Percentiles rank a stretch among this genome's conserved stretches.
Evolutionary conservation across 2,113 vertebrate species (phyloP).

Genomic region (Hassar affinis): DNA sequence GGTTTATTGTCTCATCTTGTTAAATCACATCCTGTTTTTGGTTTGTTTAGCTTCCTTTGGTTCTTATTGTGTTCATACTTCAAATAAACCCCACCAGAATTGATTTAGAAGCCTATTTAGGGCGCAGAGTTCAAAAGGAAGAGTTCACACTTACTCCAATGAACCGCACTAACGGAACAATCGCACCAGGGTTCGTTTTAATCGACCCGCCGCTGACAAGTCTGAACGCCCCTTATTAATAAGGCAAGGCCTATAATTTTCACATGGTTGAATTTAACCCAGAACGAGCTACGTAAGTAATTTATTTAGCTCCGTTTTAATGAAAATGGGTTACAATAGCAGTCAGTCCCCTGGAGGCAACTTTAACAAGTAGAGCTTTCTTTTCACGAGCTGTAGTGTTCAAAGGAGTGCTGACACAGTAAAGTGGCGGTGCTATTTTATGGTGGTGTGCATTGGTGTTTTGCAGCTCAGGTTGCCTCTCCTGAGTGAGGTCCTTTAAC

Average conservation of each 20-base stretch:
- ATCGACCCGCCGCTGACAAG: too few species aligned
- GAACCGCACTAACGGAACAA: too few species aligned
- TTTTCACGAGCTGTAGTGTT: conserved; percentile 44
- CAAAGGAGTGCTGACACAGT: conserved; percentile 44
- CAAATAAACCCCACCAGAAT: too few species aligned
- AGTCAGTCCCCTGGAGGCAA: conserved; percentile 25
- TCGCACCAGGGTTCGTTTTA: too few species aligned
- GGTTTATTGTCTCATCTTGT: too few species aligned
- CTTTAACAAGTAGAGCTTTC: conserved; percentile 31
- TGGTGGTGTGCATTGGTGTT: conserved; percentile 40
- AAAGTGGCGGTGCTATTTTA: conserved; percentile 45
- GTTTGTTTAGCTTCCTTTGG: too few species aligned
- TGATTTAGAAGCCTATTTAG: too few species aligned
- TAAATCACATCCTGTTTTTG: too few species aligned
- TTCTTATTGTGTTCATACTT: too few species aligned
- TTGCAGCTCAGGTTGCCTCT: conserved; percentile 52
- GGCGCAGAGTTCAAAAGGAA: too few species aligned
- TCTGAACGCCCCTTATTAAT: background rate
- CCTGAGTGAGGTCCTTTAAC: conserved; percentile 33
- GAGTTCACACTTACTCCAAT: too few species aligned
- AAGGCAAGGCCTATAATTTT: background rate
- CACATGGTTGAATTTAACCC: conserved; percentile 12
- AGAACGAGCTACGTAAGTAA: conserved; percentile 18
- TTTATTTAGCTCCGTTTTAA: conserved; percentile 32
- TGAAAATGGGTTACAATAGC: conserved; percentile 34